Conservation (phyloP, 2,888 invertebrate species). For the Malacosoma neustria region DNA sequence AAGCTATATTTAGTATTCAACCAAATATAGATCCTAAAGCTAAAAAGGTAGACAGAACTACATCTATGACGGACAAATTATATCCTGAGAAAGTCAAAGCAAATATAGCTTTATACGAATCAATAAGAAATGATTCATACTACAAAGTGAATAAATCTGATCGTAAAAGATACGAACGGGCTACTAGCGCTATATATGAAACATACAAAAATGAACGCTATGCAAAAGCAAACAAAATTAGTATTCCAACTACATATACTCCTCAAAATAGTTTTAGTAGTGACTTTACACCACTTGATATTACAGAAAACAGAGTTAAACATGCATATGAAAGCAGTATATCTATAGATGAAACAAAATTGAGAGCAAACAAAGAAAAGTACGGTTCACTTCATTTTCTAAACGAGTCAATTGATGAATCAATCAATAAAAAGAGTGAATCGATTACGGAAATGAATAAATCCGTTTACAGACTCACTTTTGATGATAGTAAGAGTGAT, state of each 20-base stretch:
- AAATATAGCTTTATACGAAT: constrained; percentile 1
- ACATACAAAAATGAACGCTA: neutral
- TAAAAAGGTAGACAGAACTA: neutral
- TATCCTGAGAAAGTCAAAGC: constrained; percentile 1
- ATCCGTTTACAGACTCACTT: neutral
- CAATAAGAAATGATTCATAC: neutral
- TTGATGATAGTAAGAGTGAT: neutral
- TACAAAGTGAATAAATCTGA: neutral
- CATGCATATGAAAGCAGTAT: neutral
- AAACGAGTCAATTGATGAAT: neutral
- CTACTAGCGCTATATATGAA: neutral
- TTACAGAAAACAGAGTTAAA: neutral
- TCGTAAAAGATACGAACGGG: neutral
- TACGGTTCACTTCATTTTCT: neutral
- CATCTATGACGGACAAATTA: neutral
- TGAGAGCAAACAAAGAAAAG: neutral
- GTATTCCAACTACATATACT: neutral
- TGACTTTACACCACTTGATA: neutral
- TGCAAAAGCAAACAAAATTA: neutral
- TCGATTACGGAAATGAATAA: neutral
- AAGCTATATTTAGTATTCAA: neutral
- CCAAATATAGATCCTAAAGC: neutral
- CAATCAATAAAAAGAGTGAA: neutral
- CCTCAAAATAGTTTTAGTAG: neutral
- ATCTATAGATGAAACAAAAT: neutral